Base-by-base conservation (phyloP, 2,113 vertebrate species). In the Mesembrinibis cayennensis region DNA sequence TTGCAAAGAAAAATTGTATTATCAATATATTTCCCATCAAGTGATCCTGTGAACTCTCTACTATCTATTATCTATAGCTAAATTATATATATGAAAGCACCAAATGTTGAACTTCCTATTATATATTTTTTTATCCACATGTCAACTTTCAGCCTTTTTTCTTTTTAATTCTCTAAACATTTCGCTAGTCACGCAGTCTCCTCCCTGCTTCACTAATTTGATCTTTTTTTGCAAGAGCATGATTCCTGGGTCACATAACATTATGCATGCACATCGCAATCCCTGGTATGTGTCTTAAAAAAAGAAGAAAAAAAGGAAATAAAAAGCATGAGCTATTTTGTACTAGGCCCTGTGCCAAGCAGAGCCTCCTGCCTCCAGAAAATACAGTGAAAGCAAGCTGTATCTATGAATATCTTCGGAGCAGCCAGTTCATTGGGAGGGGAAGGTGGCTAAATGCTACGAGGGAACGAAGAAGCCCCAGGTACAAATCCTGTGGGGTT, bases 21-120 rank as follows among this genome's bases (percentile, higher is more conserved):
- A 97, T 98, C 98, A 97, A 98, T 98, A 96, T 92, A 97, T 98
- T 98, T 97, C 97, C 96, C 97, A 98, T 98, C 98, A 97, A 93
- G 92, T 65, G 86, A 94, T 94, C 94, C 87, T 87, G 70, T 93
- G 96, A 94, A 92, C 96, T 88, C 83, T 87, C 62, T 42, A 44
- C 84, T 88, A 80, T 90, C 87, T 95, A 85, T 96, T 96, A 97
- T 55, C 93, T 86, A 11, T 55, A 91, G 74, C 88, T 80, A 53
- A 89, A 69, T 94, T 91, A 82, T 82, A 62, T 84, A 62, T 69
- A 96, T 52, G 38, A 83, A 72, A 56, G 49, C 62, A 90, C 44
- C 32, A 89, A 89, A 74, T 18, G 40, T 82, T 96, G 71, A 69
- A 47, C 72, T 76, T 52, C 15, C 27, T 53, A 42, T 94, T 91